Conservation (phyloP, 2,888 invertebrate genomes). For the Ephialtes manifestator region DNA sequence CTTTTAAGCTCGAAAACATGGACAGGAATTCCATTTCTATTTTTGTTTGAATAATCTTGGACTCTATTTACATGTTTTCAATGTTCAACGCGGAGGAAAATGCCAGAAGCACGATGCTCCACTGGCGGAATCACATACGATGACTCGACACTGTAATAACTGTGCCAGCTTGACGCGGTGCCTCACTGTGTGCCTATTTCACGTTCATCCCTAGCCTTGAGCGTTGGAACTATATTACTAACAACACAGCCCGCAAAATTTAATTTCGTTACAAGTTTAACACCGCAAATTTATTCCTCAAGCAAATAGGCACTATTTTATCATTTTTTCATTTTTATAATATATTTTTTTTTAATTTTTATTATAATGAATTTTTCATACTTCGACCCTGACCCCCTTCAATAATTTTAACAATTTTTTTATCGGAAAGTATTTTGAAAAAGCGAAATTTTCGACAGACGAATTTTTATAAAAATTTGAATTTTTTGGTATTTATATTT, state of each 20-base stretch:
- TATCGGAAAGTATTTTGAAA: no score
- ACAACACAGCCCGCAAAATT: conserved; percentile 72
- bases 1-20: neutral
- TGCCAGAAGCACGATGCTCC: conserved; percentile 48
- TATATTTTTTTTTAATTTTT: no score
- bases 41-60: conserved; percentile 1
- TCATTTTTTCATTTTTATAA: no score
- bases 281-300: neutral
- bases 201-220: conserved; percentile 78
- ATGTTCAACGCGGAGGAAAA: conserved; percentile 38
- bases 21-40: conserved; percentile 9
- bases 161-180: conserved; percentile 77
- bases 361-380: no score
- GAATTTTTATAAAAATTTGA: no score
- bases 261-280: conserved; percentile 69
- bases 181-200: conserved; percentile 81
- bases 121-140: conserved; percentile 25
- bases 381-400: no score
- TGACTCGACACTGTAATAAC: conserved; percentile 71
- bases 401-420: no score
- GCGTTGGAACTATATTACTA: conserved; percentile 34
- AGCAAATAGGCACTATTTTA: no score
- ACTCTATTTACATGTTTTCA: conserved; percentile 57
- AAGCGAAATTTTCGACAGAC: no score
- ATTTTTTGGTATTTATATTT: no score